Evolutionary conservation across 2,888 invertebrate genomes (phyloP).

Genomic region (Drosophila nigritarsus): DNA sequence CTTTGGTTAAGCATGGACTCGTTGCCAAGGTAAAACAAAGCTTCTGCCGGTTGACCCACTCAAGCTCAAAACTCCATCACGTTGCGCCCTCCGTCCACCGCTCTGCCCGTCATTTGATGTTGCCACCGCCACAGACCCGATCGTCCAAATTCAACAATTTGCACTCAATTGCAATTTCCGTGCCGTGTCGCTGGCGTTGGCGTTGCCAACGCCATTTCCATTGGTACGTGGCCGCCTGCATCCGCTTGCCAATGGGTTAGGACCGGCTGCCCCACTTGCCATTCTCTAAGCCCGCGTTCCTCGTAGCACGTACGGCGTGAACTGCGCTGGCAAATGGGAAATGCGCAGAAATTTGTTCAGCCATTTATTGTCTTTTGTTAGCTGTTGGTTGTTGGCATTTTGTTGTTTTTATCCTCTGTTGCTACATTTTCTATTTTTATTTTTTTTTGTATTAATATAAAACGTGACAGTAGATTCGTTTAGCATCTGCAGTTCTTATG

Average conservation of each 20-base stretch:
- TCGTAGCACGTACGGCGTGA: constrained; percentile 44
- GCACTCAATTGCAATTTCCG: constrained; percentile 78
- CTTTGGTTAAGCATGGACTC: constrained; percentile 3
- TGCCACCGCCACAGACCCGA: constrained; percentile 4
- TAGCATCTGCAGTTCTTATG: constrained; percentile 24
- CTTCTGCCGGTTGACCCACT: constrained; percentile 32
- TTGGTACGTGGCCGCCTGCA: constrained; percentile 67
- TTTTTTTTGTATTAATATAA: constrained; percentile 74
- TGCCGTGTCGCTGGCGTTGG: constrained; percentile 42
- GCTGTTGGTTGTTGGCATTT: constrained; percentile 31
- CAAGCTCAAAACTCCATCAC: constrained; percentile 16
- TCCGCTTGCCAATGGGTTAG: constrained; percentile 36
- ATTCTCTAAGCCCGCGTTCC: not conserved
- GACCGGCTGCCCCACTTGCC: not conserved
- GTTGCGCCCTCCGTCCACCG: not conserved
- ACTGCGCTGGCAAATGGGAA: constrained; percentile 48
- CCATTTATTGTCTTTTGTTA: constrained; percentile 73
- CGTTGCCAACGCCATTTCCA: constrained; percentile 59
- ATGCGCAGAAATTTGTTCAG: constrained; percentile 73
- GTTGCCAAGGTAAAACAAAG: constrained; percentile 20
- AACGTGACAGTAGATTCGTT: constrained; percentile 67
- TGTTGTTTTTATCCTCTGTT: constrained; percentile 16
- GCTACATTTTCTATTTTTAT: not conserved
- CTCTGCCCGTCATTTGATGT: not conserved
- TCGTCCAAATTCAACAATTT: constrained; percentile 54